phyloP scores from a whole-genome alignment of 1,140 invertebrate species.

The Apis florea region DNA sequence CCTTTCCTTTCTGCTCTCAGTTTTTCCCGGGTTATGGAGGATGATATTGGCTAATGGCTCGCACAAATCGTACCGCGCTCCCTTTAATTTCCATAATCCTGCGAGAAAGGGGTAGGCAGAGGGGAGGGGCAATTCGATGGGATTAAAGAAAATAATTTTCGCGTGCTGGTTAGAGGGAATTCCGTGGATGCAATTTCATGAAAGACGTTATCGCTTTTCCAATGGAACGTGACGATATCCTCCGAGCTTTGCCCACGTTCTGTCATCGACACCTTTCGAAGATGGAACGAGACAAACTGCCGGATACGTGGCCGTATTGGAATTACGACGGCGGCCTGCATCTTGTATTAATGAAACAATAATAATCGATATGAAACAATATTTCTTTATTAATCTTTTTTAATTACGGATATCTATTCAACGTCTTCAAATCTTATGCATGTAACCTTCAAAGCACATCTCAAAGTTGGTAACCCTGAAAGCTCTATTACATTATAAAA shows the following conservation, averaged over 20 bases:
- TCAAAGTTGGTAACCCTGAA: too few species aligned
- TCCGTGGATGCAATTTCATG: not conserved
- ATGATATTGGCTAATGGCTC: slow-evolving; percentile 12
- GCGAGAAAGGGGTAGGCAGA: not conserved
- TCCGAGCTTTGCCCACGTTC: too few species aligned
- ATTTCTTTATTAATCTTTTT: too few species aligned
- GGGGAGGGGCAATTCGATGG: not conserved
- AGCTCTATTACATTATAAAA: too few species aligned
- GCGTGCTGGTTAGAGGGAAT: not conserved
- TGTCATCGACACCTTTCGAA: not conserved
- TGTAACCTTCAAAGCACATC: too few species aligned
- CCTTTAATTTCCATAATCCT: slow-evolving; percentile 16
- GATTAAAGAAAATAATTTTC: slow-evolving; percentile 13
- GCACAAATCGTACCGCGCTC: slow-evolving; percentile 1
- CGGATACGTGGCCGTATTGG: not conserved
- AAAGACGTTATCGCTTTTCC: not conserved
- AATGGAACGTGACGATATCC: not conserved
- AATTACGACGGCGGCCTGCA: slow-evolving; percentile 2
- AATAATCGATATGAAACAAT: not conserved
- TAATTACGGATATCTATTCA: too few species aligned
- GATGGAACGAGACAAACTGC: not conserved
- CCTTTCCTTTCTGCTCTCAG: not conserved
- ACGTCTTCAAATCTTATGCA: too few species aligned
- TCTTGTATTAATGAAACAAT: not conserved
- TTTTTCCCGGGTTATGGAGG: not conserved